A percentile compares a stretch with the other conserved stretches of the same genome.
Evolutionary conservation across 2,113 vertebrate species (phyloP).

Genomic region (Cyprinodon variegatus): DNA sequence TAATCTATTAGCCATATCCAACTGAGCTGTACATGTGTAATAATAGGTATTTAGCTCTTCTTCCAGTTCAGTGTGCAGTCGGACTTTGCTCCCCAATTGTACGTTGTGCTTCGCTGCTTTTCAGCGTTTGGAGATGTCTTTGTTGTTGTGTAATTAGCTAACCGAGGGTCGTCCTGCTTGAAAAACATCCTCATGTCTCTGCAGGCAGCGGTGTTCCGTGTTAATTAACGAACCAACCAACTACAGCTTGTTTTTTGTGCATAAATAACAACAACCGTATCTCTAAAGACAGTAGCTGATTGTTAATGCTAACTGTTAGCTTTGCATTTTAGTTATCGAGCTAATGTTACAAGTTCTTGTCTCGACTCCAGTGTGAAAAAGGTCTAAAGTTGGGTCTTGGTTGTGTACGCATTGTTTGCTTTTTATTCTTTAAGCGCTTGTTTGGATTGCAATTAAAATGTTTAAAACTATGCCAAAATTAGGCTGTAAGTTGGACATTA

Average conservation of each 20-base stretch:
- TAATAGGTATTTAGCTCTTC: not conserved
- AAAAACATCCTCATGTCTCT: not conserved
- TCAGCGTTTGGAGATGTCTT: conserved; percentile 23
- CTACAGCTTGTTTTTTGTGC: not conserved
- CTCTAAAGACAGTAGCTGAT: not conserved
- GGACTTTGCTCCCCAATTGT: not conserved
- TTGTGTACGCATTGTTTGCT: not conserved
- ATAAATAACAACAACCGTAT: not conserved
- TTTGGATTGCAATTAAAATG: no score
- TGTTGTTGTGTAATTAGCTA: conserved; percentile 55
- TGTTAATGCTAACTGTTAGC: conserved; percentile 18
- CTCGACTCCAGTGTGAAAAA: not conserved
- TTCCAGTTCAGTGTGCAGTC: not conserved
- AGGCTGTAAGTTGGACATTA: not conserved
- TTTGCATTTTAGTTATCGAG: not conserved
- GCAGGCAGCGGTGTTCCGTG: not conserved
- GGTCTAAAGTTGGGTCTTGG: not conserved
- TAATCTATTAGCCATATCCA: conserved; percentile 17
- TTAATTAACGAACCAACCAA: not conserved
- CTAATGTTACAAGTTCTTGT: not conserved
- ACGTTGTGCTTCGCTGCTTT: conserved; percentile 3
- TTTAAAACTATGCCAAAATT: not conserved
- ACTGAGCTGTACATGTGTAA: not conserved
- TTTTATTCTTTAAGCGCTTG: no score
- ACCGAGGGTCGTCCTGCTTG: not conserved